A percentile compares a stretch with the other conserved stretches of the same genome.
These are phyloP conservation scores for Amiota minor DNA, from an alignment of 2,888 invertebrate species.

Conservation along the genomic window DNA sequence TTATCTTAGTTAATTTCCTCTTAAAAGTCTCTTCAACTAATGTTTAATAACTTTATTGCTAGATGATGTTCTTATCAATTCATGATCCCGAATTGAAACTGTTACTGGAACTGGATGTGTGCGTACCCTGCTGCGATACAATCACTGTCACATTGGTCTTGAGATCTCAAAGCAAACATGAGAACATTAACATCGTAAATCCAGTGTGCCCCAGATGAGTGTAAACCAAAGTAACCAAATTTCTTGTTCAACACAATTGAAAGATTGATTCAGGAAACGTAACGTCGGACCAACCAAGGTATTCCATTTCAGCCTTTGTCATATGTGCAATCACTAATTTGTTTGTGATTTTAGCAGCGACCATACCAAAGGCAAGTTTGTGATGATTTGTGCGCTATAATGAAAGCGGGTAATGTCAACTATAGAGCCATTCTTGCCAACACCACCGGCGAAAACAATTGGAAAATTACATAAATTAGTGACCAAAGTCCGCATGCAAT, in stretches of 20 bases:
- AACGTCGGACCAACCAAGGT: conserved; percentile 96
- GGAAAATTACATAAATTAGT: too few relatives aligned
- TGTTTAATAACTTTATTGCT: conserved; percentile 63
- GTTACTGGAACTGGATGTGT: conserved; percentile 38
- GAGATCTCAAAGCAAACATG: conserved; percentile 91
- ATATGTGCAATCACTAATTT: conserved; percentile 98
- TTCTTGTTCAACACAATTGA: conserved; percentile 92
- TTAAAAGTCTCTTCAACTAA: conserved; percentile 37
- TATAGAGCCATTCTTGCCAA: too few relatives aligned
- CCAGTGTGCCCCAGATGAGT: conserved; percentile 88
- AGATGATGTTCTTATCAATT: conserved; percentile 66
- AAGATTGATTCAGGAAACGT: conserved; percentile 98
- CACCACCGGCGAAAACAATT: too few relatives aligned
- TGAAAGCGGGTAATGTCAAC: conserved; percentile 91
- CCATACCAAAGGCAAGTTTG: conserved; percentile 93
- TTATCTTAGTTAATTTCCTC: not conserved
- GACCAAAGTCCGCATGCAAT: too few relatives aligned
- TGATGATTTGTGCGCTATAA: conserved; percentile 93
- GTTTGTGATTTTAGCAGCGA: conserved; percentile 96
- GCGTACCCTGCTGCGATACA: conserved; percentile 6
- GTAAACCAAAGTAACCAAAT: conserved; percentile 92
- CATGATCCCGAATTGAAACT: conserved; percentile 35
- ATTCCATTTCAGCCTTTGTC: conserved; percentile 98
- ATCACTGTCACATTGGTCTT: conserved; percentile 60
- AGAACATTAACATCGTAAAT: conserved; percentile 87